Conservation (phyloP, 2,888 invertebrate species). For the Hypercompe scribonia region DNA sequence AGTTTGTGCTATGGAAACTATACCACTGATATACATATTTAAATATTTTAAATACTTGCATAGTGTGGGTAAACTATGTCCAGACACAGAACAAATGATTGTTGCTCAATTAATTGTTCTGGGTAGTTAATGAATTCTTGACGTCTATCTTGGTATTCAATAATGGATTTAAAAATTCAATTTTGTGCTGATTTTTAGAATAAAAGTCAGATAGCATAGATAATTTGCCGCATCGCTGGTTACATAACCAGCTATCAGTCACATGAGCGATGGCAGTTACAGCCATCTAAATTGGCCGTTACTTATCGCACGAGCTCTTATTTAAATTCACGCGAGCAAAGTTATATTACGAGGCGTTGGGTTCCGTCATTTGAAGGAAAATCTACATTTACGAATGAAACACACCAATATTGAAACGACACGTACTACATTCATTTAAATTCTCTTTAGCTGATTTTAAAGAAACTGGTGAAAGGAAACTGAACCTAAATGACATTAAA, state of each 20-base stretch:
- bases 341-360: not conserved
- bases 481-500: not conserved
- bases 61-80: not conserved
- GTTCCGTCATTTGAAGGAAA: not conserved
- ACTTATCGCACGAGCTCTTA: not conserved
- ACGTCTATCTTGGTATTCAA: too few species aligned
- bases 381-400: not conserved
- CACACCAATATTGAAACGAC: not conserved
- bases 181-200: not conserved
- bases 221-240: not conserved
- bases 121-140: too few species aligned
- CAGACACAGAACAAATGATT: not conserved
- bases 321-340: not conserved
- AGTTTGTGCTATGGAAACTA: too few species aligned
- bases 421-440: not conserved
- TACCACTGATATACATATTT: too few species aligned
- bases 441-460: not conserved
- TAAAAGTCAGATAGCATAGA: not conserved
- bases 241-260: not conserved
- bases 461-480: not conserved
- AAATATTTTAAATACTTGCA: too few species aligned
- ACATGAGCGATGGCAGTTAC: not conserved
- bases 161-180: not conserved
- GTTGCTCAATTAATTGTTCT: too few species aligned
- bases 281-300: constrained; percentile 1